Evolutionary conservation across 1,140 invertebrate genomes (phyloP).

Genomic region (Drosophila leontia): DNA sequence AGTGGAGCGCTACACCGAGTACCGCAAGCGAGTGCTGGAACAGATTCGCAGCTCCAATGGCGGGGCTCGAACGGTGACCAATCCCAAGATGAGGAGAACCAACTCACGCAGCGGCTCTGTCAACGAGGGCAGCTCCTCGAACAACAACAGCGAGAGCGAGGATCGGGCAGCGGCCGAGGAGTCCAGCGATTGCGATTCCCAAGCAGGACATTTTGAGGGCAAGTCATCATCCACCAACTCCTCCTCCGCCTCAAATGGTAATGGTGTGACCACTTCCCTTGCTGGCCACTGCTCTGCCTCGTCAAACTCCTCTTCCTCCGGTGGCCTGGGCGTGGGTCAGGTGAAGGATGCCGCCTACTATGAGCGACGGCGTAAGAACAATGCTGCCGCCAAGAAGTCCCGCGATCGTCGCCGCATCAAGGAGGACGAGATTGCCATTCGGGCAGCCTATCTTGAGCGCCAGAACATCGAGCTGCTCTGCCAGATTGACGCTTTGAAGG

Average conservation of each 20-base stretch:
- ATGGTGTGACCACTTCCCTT: neutral
- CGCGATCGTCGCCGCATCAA: conserved; percentile 94
- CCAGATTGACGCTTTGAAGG: conserved; percentile 81
- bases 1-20: conserved; percentile 88
- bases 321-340: conserved; percentile 21
- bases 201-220: conserved; percentile 67
- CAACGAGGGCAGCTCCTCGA: conserved; percentile 75
- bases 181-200: conserved; percentile 81
- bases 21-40: conserved; percentile 88
- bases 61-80: conserved; percentile 86
- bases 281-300: conserved; percentile 11
- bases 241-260: neutral
- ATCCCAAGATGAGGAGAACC: conserved; percentile 88
- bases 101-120: conserved; percentile 78
- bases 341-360: conserved; percentile 93
- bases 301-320: neutral
- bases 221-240: conserved; percentile 31
- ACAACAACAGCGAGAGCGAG: conserved; percentile 80
- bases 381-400: conserved; percentile 97
- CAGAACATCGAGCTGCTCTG: conserved; percentile 86
- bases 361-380: conserved; percentile 96
- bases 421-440: conserved; percentile 96
- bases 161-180: conserved; percentile 74
- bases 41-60: conserved; percentile 88
- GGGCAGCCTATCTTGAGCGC: conserved; percentile 93